These are phyloP conservation scores for Chrosomus eos DNA, from an alignment of 2,797 vertebrate species.

Conservation along the genomic window DNA sequence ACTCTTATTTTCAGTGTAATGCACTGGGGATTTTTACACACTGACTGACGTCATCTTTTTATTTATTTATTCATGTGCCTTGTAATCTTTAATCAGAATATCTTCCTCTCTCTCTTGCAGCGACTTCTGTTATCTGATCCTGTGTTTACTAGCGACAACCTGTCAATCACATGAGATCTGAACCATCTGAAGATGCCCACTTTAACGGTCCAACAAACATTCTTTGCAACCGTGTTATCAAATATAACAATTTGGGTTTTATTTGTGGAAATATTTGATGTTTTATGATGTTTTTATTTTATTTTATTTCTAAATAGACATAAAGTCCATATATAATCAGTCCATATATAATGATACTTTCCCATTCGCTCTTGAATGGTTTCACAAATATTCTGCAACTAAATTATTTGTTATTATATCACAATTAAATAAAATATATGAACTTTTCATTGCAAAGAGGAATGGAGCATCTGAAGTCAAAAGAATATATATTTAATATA, in stretches of 20 bases:
- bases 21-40: neutral
- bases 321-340: too few relatives aligned
- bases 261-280: neutral
- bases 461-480: too few relatives aligned
- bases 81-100: neutral
- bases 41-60: neutral
- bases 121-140: too few relatives aligned
- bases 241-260: neutral
- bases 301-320: too few relatives aligned
- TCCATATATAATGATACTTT: neutral
- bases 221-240: neutral
- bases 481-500: too few relatives aligned
- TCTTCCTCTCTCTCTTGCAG: neutral
- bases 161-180: neutral
- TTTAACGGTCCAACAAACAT: neutral
- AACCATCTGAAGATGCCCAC: neutral
- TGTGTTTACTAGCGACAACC: neutral
- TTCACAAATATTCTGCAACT: neutral
- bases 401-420: neutral
- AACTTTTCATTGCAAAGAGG: too few relatives aligned
- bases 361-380: neutral
- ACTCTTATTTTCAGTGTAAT: slow-evolving; percentile 29
- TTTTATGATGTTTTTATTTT: neutral
- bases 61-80: neutral
- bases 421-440: neutral